A percentile compares a stretch with the other conserved stretches of the same genome.
phyloP scores from a whole-genome alignment of 2,888 invertebrate genomes.

The Microplitis deprimator region DNA sequence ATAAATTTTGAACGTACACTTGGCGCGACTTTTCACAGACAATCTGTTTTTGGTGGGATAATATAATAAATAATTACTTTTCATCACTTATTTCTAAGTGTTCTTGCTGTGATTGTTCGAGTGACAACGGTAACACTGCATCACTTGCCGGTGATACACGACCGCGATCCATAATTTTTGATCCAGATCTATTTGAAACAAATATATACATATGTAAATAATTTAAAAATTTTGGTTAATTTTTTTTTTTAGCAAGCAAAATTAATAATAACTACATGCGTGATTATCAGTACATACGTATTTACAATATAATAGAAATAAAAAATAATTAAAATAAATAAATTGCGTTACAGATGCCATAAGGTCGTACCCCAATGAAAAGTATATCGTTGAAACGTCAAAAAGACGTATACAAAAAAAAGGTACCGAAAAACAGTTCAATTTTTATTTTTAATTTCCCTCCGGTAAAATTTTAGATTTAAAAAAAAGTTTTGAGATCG shows the following conservation, averaged over 20 bases:
- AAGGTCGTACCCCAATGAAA: too few relatives aligned
- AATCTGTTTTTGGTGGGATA: neutral
- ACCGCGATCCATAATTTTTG: constrained; percentile 79
- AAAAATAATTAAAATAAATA: too few relatives aligned
- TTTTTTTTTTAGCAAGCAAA: neutral
- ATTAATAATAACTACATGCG: neutral
- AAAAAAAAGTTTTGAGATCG: neutral
- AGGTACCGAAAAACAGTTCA: too few relatives aligned
- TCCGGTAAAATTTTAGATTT: neutral
- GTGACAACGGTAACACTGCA: constrained; percentile 71
- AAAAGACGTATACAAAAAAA: too few relatives aligned
- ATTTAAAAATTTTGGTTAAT: neutral
- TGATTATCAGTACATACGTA: too few relatives aligned
- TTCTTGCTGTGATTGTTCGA: constrained; percentile 65
- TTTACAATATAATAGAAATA: too few relatives aligned
- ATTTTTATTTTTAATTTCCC: too few relatives aligned
- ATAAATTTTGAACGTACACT: too few relatives aligned
- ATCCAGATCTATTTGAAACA: constrained; percentile 73
- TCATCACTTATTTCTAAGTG: constrained; percentile 68
- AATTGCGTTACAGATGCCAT: too few relatives aligned
- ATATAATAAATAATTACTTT: constrained; percentile 55
- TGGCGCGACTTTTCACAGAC: too few relatives aligned
- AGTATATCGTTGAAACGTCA: too few relatives aligned
- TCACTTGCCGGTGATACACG: constrained; percentile 78
- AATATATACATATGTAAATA: neutral